phyloP scores from a whole-genome alignment of 2,797 vertebrate genomes.

The Pipistrellus pipistrellus region DNA sequence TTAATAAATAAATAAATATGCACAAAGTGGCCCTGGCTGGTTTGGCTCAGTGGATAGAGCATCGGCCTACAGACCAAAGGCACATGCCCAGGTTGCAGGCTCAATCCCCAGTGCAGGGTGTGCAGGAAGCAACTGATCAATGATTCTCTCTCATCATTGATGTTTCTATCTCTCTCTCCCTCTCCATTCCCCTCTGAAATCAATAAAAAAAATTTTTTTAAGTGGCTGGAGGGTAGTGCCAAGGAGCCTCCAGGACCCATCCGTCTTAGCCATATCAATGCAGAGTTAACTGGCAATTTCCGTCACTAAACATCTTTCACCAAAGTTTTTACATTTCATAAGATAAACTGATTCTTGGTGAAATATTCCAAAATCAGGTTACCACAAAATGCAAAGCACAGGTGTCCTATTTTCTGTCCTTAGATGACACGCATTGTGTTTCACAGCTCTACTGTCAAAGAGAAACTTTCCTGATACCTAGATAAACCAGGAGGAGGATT shows the following conservation, averaged over 20 bases:
- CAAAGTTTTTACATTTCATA: not conserved
- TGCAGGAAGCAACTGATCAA: no score
- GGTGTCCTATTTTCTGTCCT: not conserved
- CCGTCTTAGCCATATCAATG: fast-evolving
- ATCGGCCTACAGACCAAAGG: no score
- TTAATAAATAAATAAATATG: no score
- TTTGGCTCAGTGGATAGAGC: no score
- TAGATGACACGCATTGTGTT: not conserved
- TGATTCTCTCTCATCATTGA: no score
- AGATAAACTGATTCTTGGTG: not conserved
- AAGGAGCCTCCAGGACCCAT: not conserved
- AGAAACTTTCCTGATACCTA: not conserved
- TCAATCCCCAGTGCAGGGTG: no score
- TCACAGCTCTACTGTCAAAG: not conserved
- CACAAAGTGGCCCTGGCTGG: no score
- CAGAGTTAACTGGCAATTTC: not conserved
- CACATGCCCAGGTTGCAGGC: no score
- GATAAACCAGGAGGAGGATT: conserved; percentile 1
- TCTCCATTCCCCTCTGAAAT: no score
- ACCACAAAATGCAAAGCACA: conserved; percentile 32
- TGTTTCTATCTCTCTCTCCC: no score
- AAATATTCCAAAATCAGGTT: not conserved
- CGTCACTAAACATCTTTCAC: not conserved
- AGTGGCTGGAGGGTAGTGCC: not conserved
- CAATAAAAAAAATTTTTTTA: no score